phyloP scores from a whole-genome alignment of 2,113 vertebrate species.

The Vidua chalybeata region DNA sequence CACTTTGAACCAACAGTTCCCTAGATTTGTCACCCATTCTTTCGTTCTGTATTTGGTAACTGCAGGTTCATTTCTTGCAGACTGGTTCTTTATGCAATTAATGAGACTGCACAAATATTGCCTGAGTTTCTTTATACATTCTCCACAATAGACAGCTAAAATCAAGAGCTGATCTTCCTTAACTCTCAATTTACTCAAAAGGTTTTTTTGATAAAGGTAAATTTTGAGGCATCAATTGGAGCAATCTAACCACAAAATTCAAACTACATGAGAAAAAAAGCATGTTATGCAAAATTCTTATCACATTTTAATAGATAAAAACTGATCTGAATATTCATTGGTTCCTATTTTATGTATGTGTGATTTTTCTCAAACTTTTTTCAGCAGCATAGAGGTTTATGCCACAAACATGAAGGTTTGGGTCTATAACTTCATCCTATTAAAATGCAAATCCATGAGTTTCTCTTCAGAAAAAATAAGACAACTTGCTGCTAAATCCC shows the following conservation, averaged over 20 bases:
- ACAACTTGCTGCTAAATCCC: background rate
- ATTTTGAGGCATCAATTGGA: background rate
- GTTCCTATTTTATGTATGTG: background rate
- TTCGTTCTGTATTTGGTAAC: background rate
- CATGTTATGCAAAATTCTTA: background rate
- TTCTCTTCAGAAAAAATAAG: background rate
- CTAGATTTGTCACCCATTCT: background rate
- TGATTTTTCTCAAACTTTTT: background rate
- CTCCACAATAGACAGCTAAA: background rate
- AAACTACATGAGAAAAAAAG: background rate
- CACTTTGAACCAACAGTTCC: background rate
- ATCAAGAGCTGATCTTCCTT: background rate
- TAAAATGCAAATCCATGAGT: slow-evolving; percentile 8
- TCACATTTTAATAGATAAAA: background rate
- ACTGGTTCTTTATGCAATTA: background rate
- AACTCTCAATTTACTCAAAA: background rate
- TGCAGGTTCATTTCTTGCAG: background rate
- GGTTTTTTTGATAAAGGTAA: background rate
- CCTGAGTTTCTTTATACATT: background rate
- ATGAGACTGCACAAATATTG: background rate
- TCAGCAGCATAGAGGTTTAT: background rate
- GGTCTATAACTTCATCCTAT: background rate
- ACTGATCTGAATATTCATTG: background rate
- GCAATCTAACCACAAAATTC: background rate
- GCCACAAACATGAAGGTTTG: background rate